Evolutionary conservation across 2,888 invertebrate genomes (phyloP), one percentile per base, ranked within the genome.

Genomic region (Caenorhabditis sinica): DNA sequence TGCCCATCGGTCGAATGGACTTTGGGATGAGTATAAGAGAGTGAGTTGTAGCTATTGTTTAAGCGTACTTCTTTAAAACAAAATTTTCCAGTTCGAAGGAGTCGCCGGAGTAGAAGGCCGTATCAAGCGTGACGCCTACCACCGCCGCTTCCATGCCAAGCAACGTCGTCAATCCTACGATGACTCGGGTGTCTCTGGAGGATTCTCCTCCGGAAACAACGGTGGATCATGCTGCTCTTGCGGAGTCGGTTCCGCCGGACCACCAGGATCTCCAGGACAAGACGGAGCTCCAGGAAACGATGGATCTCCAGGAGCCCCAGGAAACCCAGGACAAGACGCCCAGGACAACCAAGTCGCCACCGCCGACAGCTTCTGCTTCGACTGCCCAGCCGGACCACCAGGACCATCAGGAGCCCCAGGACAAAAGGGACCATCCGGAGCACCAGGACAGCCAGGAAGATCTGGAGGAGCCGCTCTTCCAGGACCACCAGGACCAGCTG

Each of bases 311-410:
- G 89, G 89, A 61, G 82, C 82, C 15, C 85, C 85, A 33, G 85
- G 85, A 72, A 63, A 72, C 33, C 85, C 85, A 51, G 85, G 85
- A 82, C 87, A 86, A 13, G 81, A 85, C 43, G 85, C 89, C n/a
- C 66, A 43, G 45, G 65, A 63, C 33, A 66, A 73, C 56, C 43
- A 72, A 20, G 56, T 60, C 11, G 60, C 84, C 58, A 79, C 86
- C 40, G 87, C 87, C 36, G 58, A 75, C 66, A 17, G 25, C 68
- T 88, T 87, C 87, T 88, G 88, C 84, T 88, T 88, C 75, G 85
- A 84, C 66, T 88, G 87, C 83, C 88, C 86, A 66, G 87, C 89
- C 33, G 89, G 88, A 87, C 89, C 88, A 79, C 87, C 89, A 79
- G 89, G 89, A 83, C 80, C 88, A 43, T 85, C 88, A 72, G 89